A percentile compares a stretch with the other conserved stretches of the same genome.
phyloP scores from a whole-genome alignment of 2,888 invertebrate genomes.

The Epistrophe eligans region DNA sequence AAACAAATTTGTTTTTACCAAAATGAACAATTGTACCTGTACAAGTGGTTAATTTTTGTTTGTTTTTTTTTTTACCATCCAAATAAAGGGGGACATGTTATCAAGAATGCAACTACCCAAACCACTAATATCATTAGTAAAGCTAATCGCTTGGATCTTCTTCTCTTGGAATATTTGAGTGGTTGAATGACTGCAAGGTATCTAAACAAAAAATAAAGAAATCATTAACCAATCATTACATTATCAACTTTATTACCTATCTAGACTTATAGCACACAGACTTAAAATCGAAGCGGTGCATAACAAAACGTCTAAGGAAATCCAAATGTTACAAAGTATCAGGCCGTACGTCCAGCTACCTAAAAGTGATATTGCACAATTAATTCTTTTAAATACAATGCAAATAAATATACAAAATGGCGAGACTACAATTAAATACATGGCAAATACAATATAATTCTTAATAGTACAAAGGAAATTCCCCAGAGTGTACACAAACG shows the following conservation, averaged over 20 bases:
- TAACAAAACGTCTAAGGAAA: constrained; percentile 95
- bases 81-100: constrained; percentile 97
- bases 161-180: constrained; percentile 94
- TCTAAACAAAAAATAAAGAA: constrained; percentile 81
- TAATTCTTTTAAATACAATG: neutral
- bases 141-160: constrained; percentile 93
- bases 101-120: constrained; percentile 95
- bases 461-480: too few species aligned
- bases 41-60: neutral
- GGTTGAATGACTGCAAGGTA: constrained; percentile 98
- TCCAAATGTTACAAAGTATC: constrained; percentile 95
- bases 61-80: constrained; percentile 92
- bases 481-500: too few species aligned
- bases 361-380: constrained; percentile 80
- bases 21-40: neutral
- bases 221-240: neutral
- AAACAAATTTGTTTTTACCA: neutral
- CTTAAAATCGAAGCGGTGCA: constrained; percentile 97
- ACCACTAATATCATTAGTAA: constrained; percentile 95
- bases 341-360: constrained; percentile 95
- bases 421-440: too few species aligned
- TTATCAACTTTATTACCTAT: constrained; percentile 85
- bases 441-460: too few species aligned
- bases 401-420: too few species aligned
- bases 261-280: constrained; percentile 96